Conservation (phyloP, 2,113 vertebrate species). For the Lampris incognitus region DNA sequence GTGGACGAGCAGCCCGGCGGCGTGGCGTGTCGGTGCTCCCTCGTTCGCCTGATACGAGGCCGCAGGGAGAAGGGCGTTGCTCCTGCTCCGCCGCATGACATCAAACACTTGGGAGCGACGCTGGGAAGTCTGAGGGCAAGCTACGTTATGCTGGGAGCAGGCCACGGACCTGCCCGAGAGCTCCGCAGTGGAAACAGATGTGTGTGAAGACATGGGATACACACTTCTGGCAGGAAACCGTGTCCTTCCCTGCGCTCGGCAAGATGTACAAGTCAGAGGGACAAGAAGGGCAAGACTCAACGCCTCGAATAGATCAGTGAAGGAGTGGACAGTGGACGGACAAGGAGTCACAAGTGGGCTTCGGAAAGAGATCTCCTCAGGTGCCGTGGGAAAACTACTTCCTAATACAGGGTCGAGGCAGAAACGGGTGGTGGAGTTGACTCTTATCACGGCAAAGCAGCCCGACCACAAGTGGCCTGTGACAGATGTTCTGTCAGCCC, state of each 20-base stretch:
- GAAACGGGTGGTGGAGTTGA: background rate
- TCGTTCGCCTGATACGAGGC: background rate
- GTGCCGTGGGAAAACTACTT: too few species aligned
- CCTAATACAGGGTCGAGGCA: too few species aligned
- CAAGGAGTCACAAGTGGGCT: too few species aligned
- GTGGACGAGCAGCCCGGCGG: too few species aligned
- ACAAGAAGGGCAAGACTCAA: background rate
- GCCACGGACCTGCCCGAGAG: conserved; percentile 35
- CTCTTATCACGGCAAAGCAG: background rate
- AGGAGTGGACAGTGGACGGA: too few species aligned
- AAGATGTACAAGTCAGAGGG: background rate
- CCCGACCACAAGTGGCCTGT: background rate
- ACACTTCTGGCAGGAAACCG: background rate
- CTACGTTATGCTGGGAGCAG: conserved; percentile 54
- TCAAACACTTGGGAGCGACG: conserved; percentile 35
- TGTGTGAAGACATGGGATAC: background rate
- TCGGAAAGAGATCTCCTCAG: too few species aligned
- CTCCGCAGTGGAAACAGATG: conserved; percentile 22
- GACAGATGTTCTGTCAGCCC: conserved; percentile 46
- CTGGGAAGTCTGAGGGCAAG: conserved; percentile 31
- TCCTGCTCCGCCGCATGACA: conserved; percentile 51
- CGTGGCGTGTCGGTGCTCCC: background rate
- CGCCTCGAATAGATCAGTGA: too few species aligned
- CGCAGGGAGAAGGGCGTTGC: conserved; percentile 46
- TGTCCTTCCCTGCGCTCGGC: background rate